Percentiles rank a stretch among this genome's conserved stretches.
These are phyloP conservation scores for Apodemia duryi DNA, from an alignment of 2,888 invertebrate species.

Conservation along the genomic window DNA sequence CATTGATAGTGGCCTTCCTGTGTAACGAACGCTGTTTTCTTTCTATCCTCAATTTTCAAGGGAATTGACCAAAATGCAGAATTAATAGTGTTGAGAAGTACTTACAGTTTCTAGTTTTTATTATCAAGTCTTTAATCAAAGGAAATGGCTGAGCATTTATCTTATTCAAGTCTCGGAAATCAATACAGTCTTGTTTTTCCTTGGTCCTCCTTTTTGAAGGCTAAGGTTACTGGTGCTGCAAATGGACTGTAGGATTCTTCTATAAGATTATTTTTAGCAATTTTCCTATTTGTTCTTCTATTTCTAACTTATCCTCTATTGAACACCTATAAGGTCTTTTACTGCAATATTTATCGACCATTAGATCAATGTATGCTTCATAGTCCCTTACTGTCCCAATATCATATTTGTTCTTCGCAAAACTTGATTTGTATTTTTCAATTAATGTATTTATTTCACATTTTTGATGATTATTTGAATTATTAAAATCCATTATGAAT, in stretches of 20 bases:
- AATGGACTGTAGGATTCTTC: not conserved
- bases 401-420: slow-evolving; percentile 22
- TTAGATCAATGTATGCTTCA: slow-evolving; percentile 26
- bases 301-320: not conserved
- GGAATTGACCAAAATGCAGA: slow-evolving; percentile 51
- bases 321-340: not conserved
- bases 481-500: not conserved
- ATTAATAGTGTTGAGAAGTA: slow-evolving; percentile 41
- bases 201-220: slow-evolving; percentile 26
- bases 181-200: slow-evolving; percentile 21
- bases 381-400: slow-evolving; percentile 21
- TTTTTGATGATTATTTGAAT: not conserved
- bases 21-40: slow-evolving; percentile 34
- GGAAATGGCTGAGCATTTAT: slow-evolving; percentile 39
- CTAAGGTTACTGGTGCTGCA: slow-evolving; percentile 15
- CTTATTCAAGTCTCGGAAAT: slow-evolving; percentile 31
- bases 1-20: slow-evolving; percentile 32
- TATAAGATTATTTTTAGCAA: not conserved
- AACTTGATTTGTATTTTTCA: not conserved
- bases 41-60: slow-evolving; percentile 38
- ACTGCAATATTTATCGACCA: slow-evolving; percentile 14
- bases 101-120: slow-evolving; percentile 40
- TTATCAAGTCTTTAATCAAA: slow-evolving; percentile 40
- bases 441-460: not conserved
- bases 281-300: not conserved